Conservation (phyloP, 2,797 vertebrate genomes). For the Falco naumanni region DNA sequence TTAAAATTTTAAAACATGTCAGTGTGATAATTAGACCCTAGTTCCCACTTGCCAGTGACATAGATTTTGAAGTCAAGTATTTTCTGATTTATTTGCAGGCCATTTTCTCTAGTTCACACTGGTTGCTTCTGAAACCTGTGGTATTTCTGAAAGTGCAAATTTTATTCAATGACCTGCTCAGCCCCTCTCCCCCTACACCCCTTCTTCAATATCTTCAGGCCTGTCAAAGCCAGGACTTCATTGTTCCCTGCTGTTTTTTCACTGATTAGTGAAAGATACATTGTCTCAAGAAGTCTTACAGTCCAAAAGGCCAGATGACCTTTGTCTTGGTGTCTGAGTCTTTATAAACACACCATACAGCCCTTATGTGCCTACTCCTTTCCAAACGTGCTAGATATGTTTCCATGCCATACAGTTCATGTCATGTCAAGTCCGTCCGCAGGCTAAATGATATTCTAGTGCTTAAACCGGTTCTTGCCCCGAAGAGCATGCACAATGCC, state of each 20-base stretch:
- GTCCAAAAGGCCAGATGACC: not conserved
- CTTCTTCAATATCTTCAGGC: not conserved
- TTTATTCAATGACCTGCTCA: not conserved
- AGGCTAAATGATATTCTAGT: not conserved
- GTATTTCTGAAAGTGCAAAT: not conserved
- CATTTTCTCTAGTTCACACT: not conserved
- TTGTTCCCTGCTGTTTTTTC: not conserved
- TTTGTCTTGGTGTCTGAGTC: not conserved
- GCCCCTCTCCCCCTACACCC: not conserved
- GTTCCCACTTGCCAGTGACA: conserved; percentile 53
- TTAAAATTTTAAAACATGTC: conserved; percentile 13
- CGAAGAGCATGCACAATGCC: not conserved
- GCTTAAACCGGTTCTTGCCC: not conserved
- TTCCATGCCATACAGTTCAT: not conserved
- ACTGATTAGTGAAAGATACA: not conserved
- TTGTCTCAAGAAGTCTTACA: not conserved
- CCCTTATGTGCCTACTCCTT: not conserved
- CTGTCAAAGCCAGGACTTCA: not conserved
- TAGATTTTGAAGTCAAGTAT: conserved; percentile 1
- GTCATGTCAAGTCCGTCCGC: not conserved
- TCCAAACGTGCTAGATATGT: not conserved
- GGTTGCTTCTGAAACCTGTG: not conserved
- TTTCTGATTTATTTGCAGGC: not conserved
- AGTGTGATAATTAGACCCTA: conserved; percentile 52
- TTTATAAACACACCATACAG: not conserved